Conservation (phyloP, 2,888 invertebrate genomes). For the Clivina fossor region DNA sequence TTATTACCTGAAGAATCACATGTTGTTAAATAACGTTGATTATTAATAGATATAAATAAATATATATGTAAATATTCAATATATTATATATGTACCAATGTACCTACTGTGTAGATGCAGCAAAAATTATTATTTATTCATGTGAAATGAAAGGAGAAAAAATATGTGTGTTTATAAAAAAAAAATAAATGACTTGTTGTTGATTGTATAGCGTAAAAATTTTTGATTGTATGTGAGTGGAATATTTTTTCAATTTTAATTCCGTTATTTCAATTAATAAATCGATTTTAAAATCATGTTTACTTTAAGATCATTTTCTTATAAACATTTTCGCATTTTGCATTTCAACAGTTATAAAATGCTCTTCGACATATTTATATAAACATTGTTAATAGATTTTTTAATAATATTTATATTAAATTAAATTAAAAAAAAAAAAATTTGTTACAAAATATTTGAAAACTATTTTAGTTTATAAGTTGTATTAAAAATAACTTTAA, state of each 20-base stretch:
- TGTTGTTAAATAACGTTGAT: slow-evolving; percentile 11
- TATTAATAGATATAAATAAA: slow-evolving; percentile 4
- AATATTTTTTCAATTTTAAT: slow-evolving; percentile 19
- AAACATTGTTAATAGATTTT: too few relatives aligned
- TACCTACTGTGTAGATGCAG: slow-evolving; percentile 15
- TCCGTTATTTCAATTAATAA: slow-evolving; percentile 22
- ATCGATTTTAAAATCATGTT: slow-evolving; percentile 23
- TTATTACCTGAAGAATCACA: not conserved
- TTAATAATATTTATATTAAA: too few relatives aligned
- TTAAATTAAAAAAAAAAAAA: too few relatives aligned
- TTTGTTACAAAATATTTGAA: too few relatives aligned
- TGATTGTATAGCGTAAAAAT: slow-evolving; percentile 10
- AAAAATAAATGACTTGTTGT: slow-evolving; percentile 6
- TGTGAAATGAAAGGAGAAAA: not conserved
- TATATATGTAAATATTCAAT: slow-evolving; percentile 7
- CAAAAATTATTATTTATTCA: too few relatives aligned
- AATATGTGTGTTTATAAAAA: slow-evolving; percentile 20
- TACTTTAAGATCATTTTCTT: too few relatives aligned
- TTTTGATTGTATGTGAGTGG: slow-evolving; percentile 11
- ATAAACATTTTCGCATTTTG: too few relatives aligned
- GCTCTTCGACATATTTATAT: too few relatives aligned
- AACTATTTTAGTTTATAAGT: too few relatives aligned
- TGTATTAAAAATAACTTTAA: too few relatives aligned
- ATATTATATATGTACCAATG: slow-evolving; percentile 6
- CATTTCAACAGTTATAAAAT: too few relatives aligned